Evolutionary conservation across 2,113 vertebrate genomes (phyloP), one percentile per base, ranked within the genome.

Genomic region (Tursiops truncatus): DNA sequence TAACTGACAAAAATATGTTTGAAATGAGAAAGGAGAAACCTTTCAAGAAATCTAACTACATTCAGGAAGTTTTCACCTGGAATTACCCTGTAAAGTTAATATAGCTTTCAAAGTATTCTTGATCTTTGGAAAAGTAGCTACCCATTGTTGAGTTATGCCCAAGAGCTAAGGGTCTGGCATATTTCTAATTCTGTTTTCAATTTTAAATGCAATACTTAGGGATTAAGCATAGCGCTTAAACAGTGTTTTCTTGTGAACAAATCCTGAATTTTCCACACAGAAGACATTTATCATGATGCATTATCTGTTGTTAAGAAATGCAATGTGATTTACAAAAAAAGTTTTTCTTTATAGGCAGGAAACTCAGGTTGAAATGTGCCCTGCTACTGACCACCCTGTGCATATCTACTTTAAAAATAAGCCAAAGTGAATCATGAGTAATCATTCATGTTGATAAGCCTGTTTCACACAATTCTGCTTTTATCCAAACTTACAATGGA

Each of bases 141-240:
- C 38, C 31, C 31, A 23, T 93, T 90, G 28, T 95, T 83, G 70
- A 94, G 41, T 85, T 77, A 82, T 91, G 18, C 6, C 31, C 26
- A 41, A 58, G 20, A 82, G 9, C 31, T 62, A 63, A 73, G 58
- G 4, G 20, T 84, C n/a, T 84, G 2, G 3, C 89, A 2, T 44
- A 89, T 82, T 94, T 96, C 44, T n/a, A 68, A 38, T 79, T 94
- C 44, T 60, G 25, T 58, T 94, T 92, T 91, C 56, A 88, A 74
- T 74, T 94, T 93, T 3, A 84, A 89, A 82, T 20, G 41, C 18
- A 81, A 20, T 77, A 2, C 14, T 89, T 41, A 63, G 47, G n/a
- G 7, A 84, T 50, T 8, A 92, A 94, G 4, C 21, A 73, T 25
- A 79, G 33, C 1, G n/a, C 31, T 68, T 94, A 90, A 80, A 76